Conservation (phyloP, 2,797 vertebrate species). For the Notoglanidium macrostoma region DNA sequence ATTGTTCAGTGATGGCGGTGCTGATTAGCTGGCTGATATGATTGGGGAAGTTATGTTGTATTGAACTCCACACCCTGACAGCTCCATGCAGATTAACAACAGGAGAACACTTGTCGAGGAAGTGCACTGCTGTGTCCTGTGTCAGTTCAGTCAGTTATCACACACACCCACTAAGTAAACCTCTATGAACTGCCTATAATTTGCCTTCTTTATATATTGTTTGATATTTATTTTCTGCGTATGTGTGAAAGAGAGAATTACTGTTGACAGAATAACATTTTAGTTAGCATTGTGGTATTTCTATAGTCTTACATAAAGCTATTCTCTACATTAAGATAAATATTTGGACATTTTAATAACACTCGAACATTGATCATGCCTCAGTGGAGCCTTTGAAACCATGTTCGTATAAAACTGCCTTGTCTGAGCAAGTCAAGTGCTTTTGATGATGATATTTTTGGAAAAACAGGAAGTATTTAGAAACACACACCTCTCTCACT, state of each 20-base stretch:
- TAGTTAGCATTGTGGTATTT: neutral
- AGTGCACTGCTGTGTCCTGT: slow-evolving; percentile 3
- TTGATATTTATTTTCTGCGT: neutral
- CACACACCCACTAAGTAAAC: neutral
- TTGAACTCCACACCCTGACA: slow-evolving; percentile 22
- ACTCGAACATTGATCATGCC: neutral
- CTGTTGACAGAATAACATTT: neutral
- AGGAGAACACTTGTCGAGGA: slow-evolving; percentile 13
- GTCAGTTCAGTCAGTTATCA: slow-evolving; percentile 27
- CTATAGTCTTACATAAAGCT: neutral
- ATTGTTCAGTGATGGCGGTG: slow-evolving; percentile 53
- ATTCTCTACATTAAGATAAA: neutral
- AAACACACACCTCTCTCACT: slow-evolving; percentile 40
- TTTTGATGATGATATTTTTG: slow-evolving; percentile 47
- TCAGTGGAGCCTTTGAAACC: neutral
- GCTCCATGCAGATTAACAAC: slow-evolving; percentile 31
- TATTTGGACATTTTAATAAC: slow-evolving; percentile 28
- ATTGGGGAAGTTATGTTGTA: slow-evolving; percentile 52
- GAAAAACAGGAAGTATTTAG: slow-evolving; percentile 54
- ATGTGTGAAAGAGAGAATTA: too few species aligned
- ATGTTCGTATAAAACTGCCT: neutral
- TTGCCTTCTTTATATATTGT: neutral
- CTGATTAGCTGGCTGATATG: slow-evolving; percentile 60
- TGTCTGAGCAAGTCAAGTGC: slow-evolving; percentile 11
- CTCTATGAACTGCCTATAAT: neutral